Conservation (phyloP, 1,140 invertebrate species). For the Olivierus martensii region DNA sequence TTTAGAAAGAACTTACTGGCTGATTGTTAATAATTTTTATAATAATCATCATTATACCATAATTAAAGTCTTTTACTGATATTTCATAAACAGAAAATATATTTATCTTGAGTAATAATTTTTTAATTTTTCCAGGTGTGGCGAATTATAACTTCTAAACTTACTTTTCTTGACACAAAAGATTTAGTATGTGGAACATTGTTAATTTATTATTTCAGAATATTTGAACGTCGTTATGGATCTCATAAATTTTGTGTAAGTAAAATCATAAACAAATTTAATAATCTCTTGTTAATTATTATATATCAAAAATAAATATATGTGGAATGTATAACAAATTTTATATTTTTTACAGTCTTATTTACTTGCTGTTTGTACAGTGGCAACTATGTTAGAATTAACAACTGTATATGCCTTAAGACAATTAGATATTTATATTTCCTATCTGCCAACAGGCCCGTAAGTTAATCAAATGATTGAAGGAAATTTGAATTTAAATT, state of each 20-base stretch:
- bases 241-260: constrained; percentile 37
- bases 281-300: neutral
- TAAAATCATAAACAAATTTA: neutral
- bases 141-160: constrained; percentile 33
- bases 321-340: too few relatives aligned
- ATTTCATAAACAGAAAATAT: too few relatives aligned
- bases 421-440: constrained; percentile 27
- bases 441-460: constrained; percentile 33
- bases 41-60: too few relatives aligned
- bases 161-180: constrained; percentile 39
- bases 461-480: constrained; percentile 21
- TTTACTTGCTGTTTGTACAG: constrained; percentile 32
- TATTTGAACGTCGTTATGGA: constrained; percentile 41
- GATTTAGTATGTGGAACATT: constrained; percentile 38
- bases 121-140: constrained; percentile 29
- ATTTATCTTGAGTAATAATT: too few relatives aligned
- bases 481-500: neutral
- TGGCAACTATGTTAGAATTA: constrained; percentile 32
- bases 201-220: constrained; percentile 41
- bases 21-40: too few relatives aligned
- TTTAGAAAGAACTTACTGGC: too few relatives aligned
- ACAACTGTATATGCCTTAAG: constrained; percentile 26
- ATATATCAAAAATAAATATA: too few relatives aligned
- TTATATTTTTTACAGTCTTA: constrained; percentile 27
- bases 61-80: too few relatives aligned